These are phyloP conservation scores for Myotis findleyi DNA, from an alignment of 2,797 vertebrate species.

Conservation along the genomic window DNA sequence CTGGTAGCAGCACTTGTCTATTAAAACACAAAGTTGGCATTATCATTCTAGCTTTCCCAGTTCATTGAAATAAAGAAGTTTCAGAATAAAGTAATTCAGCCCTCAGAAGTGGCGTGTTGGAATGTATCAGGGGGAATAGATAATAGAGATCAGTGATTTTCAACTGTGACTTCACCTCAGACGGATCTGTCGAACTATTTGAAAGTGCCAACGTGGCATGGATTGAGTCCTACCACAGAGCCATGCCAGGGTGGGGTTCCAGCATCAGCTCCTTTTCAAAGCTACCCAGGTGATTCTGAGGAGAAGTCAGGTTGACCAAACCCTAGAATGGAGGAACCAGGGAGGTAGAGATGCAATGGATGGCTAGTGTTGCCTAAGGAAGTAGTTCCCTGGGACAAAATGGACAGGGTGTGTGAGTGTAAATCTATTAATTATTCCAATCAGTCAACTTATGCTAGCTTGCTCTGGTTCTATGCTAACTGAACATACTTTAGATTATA, in stretches of 20 bases:
- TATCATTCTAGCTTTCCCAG: neutral
- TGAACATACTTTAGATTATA: neutral
- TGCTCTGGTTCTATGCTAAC: neutral
- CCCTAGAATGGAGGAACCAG: neutral
- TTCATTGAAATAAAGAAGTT: conserved; percentile 51
- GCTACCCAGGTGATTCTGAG: neutral
- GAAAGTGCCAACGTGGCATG: neutral
- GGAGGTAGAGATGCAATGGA: too few relatives aligned
- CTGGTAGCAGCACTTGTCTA: neutral
- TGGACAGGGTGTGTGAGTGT: neutral
- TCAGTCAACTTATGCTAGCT: neutral
- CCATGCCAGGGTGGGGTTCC: neutral
- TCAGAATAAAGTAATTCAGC: conserved; percentile 8
- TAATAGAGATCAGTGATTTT: neutral
- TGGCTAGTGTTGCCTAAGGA: neutral
- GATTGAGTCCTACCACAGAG: neutral
- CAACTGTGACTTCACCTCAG: neutral
- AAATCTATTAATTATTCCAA: neutral
- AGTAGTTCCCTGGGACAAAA: neutral
- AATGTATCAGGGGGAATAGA: neutral
- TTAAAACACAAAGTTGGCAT: conserved; percentile 32
- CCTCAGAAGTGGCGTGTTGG: neutral
- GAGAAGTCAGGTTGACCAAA: neutral
- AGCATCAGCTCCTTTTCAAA: neutral
- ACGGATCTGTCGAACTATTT: neutral